Conservation (phyloP, 2,888 invertebrate genomes). For the Cordilura impudica region DNA sequence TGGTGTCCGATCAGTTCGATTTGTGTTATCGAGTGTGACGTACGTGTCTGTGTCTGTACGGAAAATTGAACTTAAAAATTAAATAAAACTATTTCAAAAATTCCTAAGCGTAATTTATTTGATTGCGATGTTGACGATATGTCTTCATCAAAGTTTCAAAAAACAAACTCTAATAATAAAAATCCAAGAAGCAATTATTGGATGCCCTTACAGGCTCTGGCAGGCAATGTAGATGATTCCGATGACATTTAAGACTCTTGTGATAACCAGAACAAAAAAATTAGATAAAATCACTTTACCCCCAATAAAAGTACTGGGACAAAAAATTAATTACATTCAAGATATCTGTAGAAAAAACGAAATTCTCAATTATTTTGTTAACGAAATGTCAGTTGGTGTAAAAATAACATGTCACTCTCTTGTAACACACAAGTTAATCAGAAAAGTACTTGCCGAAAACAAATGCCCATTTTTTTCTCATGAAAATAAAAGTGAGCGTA, state of each 20-base stretch:
- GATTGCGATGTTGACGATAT: background rate
- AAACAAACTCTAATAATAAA: background rate
- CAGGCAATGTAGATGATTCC: background rate
- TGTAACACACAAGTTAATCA: background rate
- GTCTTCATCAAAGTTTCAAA: background rate
- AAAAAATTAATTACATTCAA: background rate
- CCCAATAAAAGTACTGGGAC: conserved; percentile 16
- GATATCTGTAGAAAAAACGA: background rate
- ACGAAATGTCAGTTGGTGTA: conserved; percentile 43
- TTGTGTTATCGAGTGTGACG: too few species aligned
- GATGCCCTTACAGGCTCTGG: conserved; percentile 9
- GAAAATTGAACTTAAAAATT: too few species aligned
- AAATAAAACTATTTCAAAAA: too few species aligned
- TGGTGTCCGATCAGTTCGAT: too few species aligned
- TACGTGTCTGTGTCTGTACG: too few species aligned
- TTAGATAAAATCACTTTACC: too few species aligned
- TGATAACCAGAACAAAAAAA: too few species aligned
- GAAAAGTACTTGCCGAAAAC: conserved; percentile 3
- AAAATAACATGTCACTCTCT: conserved; percentile 32
- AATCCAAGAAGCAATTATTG: background rate
- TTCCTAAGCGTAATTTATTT: too few species aligned
- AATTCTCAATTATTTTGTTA: conserved; percentile 17
- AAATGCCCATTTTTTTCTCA: conserved; percentile 27
- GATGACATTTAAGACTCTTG: background rate
- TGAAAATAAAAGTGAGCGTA: background rate